Evolutionary conservation across 2,113 vertebrate genomes (phyloP).

Genomic region (Carlito syrichta): DNA sequence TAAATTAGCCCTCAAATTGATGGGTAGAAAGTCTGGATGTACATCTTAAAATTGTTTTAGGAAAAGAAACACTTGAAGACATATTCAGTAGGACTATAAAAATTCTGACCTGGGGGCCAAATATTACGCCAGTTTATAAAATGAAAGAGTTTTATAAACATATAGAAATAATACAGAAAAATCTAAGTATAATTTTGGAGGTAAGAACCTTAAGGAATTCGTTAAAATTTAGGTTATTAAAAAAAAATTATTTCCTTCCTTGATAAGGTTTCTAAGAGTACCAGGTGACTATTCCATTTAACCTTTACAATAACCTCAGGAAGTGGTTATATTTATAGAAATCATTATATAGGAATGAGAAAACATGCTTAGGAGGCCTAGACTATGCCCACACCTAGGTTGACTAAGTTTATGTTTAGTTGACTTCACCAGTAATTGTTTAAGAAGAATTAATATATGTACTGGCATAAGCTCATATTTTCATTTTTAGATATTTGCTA

Average conservation of each 20-base stretch:
- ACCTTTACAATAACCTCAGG: no score
- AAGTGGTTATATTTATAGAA: no score
- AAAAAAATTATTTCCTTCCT: neutral
- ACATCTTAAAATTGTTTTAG: neutral
- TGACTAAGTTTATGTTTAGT: no score
- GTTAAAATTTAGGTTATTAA: neutral
- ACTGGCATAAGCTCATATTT: neutral
- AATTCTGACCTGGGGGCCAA: neutral
- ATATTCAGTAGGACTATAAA: neutral
- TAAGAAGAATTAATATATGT: neutral
- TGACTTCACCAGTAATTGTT: no score
- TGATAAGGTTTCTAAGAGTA: neutral
- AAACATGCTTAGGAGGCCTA: no score
- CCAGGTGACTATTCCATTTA: neutral
- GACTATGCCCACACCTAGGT: no score
- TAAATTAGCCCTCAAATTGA: constrained; percentile 2
- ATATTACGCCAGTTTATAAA: neutral
- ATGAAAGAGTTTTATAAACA: neutral
- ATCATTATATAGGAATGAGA: no score
- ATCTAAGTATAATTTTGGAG: neutral
- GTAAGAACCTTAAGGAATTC: neutral
- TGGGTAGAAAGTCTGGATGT: neutral
- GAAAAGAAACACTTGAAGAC: neutral
- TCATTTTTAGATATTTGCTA: neutral
- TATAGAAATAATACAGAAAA: neutral